Base-by-base conservation (phyloP, 2,113 vertebrate genomes). In the Osmerus eperlanus region DNA sequence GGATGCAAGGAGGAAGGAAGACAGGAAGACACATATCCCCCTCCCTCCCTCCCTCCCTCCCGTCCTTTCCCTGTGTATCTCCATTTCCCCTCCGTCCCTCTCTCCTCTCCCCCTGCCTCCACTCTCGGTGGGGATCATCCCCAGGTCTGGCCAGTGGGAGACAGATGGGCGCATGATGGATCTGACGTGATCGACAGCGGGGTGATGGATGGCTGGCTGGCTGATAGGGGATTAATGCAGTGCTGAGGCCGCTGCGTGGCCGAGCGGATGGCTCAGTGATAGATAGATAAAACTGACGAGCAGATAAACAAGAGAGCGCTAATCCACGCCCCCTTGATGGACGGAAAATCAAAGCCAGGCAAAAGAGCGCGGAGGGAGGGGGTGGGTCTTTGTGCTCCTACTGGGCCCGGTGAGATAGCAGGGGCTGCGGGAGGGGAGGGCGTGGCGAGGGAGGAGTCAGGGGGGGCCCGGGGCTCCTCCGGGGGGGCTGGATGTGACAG, bases 161-260 rank as follows among this genome's bases (percentile, higher is more conserved):
- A 92, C 91, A 91, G 90, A 92, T 92, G 91, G 91, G 87, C 77
- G 86, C 90, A 92, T 93, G 91, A 93, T 91, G 90, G 88, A 91
- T 91, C 84, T 90, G 90, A 91, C 86, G 81, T 90, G 88, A 91
- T 88, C 89, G 92, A 91, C 89, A 89, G 85, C 78, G 67, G 84
- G 83, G 83, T 92, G 91, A 92, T 91, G 90, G 91, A 93, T 92
- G 89, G 87, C 84, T 81, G 74, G 83, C 73, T 52, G 87, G 85
- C 88, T 87, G 89, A 91, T 91, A 89, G 84, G 82, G 89, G 91
- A 92, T 93, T 93, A 93, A 92, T 92, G 90, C 88, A 83, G 88
- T 87, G 83, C 83, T 67, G 85, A 70, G 84, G 83, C 77, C 65
- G 61, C 83, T 73, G 81, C 88, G 71, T 76, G 21, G 62, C 85